These are phyloP conservation scores for Ifrita kowaldi DNA, from an alignment of 2,113 vertebrate genomes.

Conservation along the genomic window DNA sequence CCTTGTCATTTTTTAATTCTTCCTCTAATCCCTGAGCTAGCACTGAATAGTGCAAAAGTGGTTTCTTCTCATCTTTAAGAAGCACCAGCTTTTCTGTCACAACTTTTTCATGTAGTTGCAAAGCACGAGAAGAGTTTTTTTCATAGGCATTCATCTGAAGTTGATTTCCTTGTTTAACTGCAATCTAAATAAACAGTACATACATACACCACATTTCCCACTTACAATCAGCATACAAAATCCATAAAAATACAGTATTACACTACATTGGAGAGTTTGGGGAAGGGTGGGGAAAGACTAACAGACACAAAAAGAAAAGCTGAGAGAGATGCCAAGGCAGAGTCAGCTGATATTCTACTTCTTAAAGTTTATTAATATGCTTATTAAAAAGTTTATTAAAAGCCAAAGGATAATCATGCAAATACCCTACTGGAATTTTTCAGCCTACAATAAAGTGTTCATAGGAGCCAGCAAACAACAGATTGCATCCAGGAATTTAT, in stretches of 20 bases:
- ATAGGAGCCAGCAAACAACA: neutral
- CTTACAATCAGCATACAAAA: neutral
- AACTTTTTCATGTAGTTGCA: conserved; percentile 46
- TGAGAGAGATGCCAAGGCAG: neutral
- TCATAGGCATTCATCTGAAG: conserved; percentile 92
- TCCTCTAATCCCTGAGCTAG: conserved; percentile 80
- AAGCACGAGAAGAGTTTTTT: conserved; percentile 40
- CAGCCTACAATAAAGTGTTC: neutral
- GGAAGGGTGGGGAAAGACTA: neutral
- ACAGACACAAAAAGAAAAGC: neutral
- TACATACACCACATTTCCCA: neutral
- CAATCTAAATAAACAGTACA: conserved; percentile 75
- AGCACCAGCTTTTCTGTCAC: conserved; percentile 12
- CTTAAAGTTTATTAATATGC: neutral
- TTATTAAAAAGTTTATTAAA: neutral
- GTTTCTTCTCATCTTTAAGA: conserved; percentile 78
- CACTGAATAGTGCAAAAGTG: conserved; percentile 73
- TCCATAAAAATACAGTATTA: neutral
- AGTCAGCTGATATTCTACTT: neutral
- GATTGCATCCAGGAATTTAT: neutral
- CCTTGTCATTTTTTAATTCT: conserved; percentile 68
- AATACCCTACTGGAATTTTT: neutral
- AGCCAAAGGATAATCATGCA: neutral
- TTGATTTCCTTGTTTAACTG: conserved; percentile 87
- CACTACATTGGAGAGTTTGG: neutral